These are phyloP conservation scores for Erpornis zantholeuca DNA, from an alignment of 2,113 vertebrate species.

Conservation along the genomic window DNA sequence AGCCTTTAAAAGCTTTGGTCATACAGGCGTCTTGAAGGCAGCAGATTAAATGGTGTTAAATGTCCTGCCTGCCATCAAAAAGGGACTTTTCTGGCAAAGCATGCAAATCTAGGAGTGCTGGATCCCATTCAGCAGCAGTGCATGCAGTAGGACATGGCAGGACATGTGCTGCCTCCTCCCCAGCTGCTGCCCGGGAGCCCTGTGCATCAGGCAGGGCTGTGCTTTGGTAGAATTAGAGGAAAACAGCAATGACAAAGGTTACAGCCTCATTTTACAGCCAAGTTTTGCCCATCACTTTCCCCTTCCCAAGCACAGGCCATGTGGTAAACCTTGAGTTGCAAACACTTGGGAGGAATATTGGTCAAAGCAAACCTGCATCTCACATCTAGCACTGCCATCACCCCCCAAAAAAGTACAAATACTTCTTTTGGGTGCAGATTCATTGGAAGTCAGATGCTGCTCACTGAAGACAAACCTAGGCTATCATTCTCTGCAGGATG, in stretches of 20 bases:
- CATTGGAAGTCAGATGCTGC: background rate
- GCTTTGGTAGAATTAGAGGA: background rate
- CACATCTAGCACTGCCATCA: background rate
- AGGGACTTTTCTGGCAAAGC: background rate
- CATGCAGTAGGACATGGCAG: too few species aligned
- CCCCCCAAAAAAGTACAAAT: background rate
- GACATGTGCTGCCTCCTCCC: background rate
- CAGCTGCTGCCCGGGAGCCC: background rate
- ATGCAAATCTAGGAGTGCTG: accelerated
- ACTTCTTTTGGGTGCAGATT: background rate
- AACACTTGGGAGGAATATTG: background rate
- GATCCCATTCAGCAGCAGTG: background rate
- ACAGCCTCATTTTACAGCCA: background rate
- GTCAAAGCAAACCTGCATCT: background rate
- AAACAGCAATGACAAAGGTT: background rate
- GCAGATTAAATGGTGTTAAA: background rate
- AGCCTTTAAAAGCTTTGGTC: background rate
- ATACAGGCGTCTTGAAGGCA: background rate
- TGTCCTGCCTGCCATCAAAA: background rate
- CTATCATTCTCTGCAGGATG: background rate
- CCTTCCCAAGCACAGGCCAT: background rate
- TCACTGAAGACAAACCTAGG: background rate
- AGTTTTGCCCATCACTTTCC: background rate
- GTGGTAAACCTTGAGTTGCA: background rate
- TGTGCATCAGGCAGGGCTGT: accelerated